Percentiles rank a stretch among this genome's conserved stretches.
Evolutionary conservation across 2,113 vertebrate species (phyloP).

Genomic region (Ictidomys tridecemlineatus): DNA sequence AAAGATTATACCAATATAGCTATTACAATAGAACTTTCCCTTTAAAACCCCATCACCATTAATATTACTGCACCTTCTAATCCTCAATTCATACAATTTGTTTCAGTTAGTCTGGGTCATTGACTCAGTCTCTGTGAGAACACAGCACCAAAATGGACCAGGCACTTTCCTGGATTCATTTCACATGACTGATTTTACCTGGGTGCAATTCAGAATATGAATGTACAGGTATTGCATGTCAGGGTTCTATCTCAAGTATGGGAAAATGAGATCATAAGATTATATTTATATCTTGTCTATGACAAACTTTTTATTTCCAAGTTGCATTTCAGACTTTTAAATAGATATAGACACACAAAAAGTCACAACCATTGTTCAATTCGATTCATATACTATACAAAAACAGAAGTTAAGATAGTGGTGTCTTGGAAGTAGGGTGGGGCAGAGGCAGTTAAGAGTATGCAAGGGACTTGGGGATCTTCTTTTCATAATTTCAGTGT

Average conservation of each 20-base stretch:
- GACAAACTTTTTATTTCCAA: neutral
- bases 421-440: neutral
- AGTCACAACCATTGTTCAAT: neutral
- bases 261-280: neutral
- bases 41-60: neutral
- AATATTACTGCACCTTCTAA: neutral
- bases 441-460: neutral
- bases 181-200: neutral
- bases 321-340: neutral
- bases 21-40: neutral
- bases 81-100: conserved; percentile 49
- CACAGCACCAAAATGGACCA: neutral
- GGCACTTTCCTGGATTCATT: neutral
- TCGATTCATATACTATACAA: neutral
- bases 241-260: neutral
- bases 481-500: neutral
- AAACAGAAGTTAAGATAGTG: neutral
- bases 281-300: neutral
- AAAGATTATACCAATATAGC: neutral
- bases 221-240: neutral
- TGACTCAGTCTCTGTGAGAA: neutral
- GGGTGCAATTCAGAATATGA: neutral
- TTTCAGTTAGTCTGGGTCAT: neutral
- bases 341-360: neutral
- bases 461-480: neutral